Base-by-base conservation (phyloP, 2,797 vertebrate species). In the Cryptoprocta ferox region DNA sequence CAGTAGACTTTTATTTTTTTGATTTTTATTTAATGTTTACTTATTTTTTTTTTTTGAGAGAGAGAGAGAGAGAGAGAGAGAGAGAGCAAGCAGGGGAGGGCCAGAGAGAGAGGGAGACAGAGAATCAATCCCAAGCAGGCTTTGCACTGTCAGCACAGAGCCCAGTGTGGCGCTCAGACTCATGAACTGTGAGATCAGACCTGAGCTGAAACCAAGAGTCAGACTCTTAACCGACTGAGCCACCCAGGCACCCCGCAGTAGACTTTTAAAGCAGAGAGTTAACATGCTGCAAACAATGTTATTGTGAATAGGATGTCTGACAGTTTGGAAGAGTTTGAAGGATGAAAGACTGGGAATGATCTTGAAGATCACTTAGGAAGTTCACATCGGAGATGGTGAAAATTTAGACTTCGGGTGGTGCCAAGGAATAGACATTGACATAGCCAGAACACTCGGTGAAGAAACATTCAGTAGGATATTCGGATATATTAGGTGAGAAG, bases 401-500 rank as follows among this genome's bases (percentile, higher is more conserved):
- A 94, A 91, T 81, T 93, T 81, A 95, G 71, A 81, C 3, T 81
- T 76, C 13, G 13, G 9, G 16, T 91, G 50, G 28, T 90, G 70
- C 61, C 80, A 90, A 83, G 83, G 28, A 92, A 39, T 39, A 82
- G 61, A 83, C 37, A 82, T 14, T 79, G 78, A 71, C 24, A 21
- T 10, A 91, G 50, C 53, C 53, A 68, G n/a, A 56, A 96, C 63
- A 93, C 4, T 53, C 21, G 88, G 48, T 93, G 39, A 91, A 95
- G 65, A 80, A 85, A 68, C 16, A 63, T 50, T 53, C 53, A 85
- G 30, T 32, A 73, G 59, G 59, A 95, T 95, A 11, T 83, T 87
- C 76, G 28, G 16, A 75, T 65, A 28, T 21, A 84, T 84, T 84
- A 53, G 39, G 10, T 90, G 32, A 91, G 32, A 95, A 93, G n/a